Evolutionary conservation across 2,113 vertebrate genomes (phyloP), one percentile per base, ranked within the genome.

Genomic region (Heteronetta atricapilla): DNA sequence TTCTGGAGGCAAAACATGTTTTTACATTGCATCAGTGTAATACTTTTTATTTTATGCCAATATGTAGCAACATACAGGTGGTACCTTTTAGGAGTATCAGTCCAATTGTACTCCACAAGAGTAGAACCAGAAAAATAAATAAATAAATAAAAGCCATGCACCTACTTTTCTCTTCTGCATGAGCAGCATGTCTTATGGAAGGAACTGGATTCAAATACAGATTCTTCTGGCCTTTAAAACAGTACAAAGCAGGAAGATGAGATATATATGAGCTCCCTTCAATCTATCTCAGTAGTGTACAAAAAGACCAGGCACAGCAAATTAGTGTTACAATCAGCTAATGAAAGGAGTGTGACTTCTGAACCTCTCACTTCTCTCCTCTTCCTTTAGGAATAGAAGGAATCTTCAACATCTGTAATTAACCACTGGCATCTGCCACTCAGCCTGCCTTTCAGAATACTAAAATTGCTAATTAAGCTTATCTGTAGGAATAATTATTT

Each of bases 171-270:
- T 70, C 10, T 38, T 77, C 90, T 42, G 66, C 25, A 18, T 6
- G 8, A 69, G 9, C 13, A 48, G 33, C 22, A 79, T 13, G 11
- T 33, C 4, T 58, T 44, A 34, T 11, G 76, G 66, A 63, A 82
- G 10, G 13, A 74, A 21, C 11, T 55, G 0, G 0, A 55, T 76
- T 76, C 21, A 68, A 3, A 29, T 28, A 0, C 23, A 69, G 13
- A 40, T 5, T 14, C 40, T 79, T 50, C 23, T 33, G 36, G 10
- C 4, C 8, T 85, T 78, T 63, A 67, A 46, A 1, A 1, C 67
- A 5, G 6, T 59, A 6, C 36, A 76, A 55, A 64, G 5, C 20
- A 67, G 44, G 70, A 86, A n/a, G 15, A 6, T 6, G 22, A 42
- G 58, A 48, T 11, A 28, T 36, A 11, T 22, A 21, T 4, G 4